Evolutionary conservation across 2,888 invertebrate genomes (phyloP), one percentile per base, ranked within the genome.

Genomic region (Acanthacorydalis orientalis): DNA sequence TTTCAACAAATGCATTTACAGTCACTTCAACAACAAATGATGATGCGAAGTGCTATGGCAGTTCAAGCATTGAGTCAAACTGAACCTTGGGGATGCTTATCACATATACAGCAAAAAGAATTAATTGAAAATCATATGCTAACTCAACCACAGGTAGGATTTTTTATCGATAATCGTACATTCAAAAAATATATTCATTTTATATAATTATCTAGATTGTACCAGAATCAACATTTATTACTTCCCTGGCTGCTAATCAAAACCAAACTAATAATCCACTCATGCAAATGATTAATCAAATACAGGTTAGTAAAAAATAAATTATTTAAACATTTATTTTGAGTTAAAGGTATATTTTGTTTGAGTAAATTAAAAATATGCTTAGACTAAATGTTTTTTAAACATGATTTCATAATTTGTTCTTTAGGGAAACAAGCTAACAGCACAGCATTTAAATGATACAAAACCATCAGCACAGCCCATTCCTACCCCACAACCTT

Each of bases 251-350:
- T 7, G 39, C 16, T 31, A 16, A 34, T 12, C 46, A 56, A 10
- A 57, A 64, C n/a, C 56, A 65, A 40, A 59, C 60, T 34, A 56
- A 69, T 40, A 73, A 71, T 60, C 70, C 73, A 48, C 64, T 74
- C 43, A 69, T 73, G 65, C 70, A 71, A 50, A 65, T 73, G 58
- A 70, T 73, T 48, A 70, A 62, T 59, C 73, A 73, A 58, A 68
- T 73, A 65, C 73, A 73, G 56, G 23, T 23, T 4, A 23, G 23
- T 23, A 23, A 23, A n/a, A n/a, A 70, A 71, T 63, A 69, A 66
- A 55, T 49, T 40, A 31, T 8, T 37, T 9, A 1, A 37, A 37
- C 7, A 37, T n/a, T 9, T 6, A 9, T 9, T 14, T 37, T 37
- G 10, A 9, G 7, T 12, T 37, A 9, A 12, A 37, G 7, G 6